Evolutionary conservation across 2,113 vertebrate genomes (phyloP).

Genomic region (Balaeniceps rex): DNA sequence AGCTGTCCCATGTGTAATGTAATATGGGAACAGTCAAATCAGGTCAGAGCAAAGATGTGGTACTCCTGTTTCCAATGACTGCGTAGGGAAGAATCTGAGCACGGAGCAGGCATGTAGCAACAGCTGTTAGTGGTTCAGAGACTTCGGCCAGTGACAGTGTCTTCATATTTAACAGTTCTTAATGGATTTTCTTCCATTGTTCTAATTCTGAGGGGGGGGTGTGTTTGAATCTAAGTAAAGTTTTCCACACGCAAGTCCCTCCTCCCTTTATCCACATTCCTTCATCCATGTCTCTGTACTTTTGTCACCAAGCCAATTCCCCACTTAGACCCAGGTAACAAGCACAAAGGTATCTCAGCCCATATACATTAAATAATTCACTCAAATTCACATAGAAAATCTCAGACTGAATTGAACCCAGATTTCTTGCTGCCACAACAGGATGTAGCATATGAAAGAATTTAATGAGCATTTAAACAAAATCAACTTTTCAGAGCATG

Average conservation of each 20-base stretch:
- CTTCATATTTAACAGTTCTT: background rate
- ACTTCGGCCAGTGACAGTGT: background rate
- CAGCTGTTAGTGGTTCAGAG: background rate
- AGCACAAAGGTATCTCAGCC: background rate
- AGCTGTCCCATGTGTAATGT: background rate
- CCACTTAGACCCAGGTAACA: background rate
- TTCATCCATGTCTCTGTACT: background rate
- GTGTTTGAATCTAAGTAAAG: background rate
- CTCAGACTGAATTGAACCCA: background rate
- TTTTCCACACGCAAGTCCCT: background rate
- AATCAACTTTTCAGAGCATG: background rate
- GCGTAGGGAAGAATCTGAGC: background rate
- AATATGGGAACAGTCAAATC: background rate
- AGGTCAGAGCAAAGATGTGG: background rate
- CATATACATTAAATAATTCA: background rate
- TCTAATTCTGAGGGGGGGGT: background rate
- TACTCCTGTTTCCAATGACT: background rate
- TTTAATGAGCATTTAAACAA: background rate
- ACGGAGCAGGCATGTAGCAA: background rate
- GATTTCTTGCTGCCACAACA: background rate
- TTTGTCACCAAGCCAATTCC: background rate
- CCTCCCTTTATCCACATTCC: background rate
- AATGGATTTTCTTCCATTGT: background rate
- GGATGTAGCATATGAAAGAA: background rate
- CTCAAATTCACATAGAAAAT: background rate